Base-by-base conservation (phyloP, 2,888 invertebrate species). In the Drosophila mimica region DNA sequence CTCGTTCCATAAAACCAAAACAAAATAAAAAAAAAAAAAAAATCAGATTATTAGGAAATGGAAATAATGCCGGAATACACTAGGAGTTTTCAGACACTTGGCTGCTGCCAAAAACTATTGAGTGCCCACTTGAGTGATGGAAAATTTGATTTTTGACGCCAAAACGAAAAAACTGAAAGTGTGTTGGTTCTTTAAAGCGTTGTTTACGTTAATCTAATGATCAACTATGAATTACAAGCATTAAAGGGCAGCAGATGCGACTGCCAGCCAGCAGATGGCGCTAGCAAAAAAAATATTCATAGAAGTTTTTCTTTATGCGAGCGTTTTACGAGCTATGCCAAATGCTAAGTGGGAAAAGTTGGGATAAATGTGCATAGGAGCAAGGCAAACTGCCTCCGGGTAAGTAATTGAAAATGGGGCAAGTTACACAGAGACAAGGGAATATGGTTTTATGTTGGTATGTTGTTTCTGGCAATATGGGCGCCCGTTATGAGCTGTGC, bases 41-140 rank as follows among this genome's bases (percentile, higher is more conserved):
- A 9, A 43, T 31, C 57, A 54, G 62, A 88, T 84, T 87, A 87
- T 83, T 82, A 76, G 46, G 28, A 46, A 46, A 48, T 62, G 51
- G 17, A 76, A 64, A 57, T 84, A 70, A 74, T 77, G 83, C 84
- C 79, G 71, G 74, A 67, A 73, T 51, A 72, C 36, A 38, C 43
- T 48, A 58, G 56, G 53, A 40, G 52, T 53, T 20, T 52, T 49
- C 49, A 3, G 52, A 36, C 30, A 36, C 63, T 53, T 62, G 65
- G 54, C 59, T 49, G 31, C 64, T 66, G 59, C 65, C 63, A 60
- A 65, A 62, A 56, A 28, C 62, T 20, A 66, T 76, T 71, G 83
- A 82, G 83, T 74, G 82, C 58, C 71, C 89, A 81, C 84, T 84
- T 89, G 84, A 89, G 60, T 79, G 71, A 86, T 74, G 58, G 69